Evolutionary conservation across 2,113 vertebrate species (phyloP), one percentile per base, ranked within the genome.

Genomic region (Callospermophilus lateralis): DNA sequence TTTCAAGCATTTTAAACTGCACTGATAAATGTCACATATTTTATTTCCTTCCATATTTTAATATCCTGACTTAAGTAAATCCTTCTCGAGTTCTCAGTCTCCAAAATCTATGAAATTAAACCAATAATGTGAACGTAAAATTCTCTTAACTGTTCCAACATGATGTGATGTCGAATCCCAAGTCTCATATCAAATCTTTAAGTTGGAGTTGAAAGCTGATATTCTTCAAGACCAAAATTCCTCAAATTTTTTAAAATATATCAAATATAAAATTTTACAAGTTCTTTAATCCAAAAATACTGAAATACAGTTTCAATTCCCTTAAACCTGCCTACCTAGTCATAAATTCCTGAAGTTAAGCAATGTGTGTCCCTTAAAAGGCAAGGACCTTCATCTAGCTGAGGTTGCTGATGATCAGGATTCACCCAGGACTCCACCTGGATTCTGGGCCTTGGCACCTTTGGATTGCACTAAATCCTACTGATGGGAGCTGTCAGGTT

Each of bases 1-100:
- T 93, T 93, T 88, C 4, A n/a, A 63, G 53, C n/a, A 85, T 78
- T 96, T 96, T 68, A 73, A 72, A 91, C 4, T 68, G 2, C 28
- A 67, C 78, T 94, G 90, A 73, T 55, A 88, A 89, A 93, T 74
- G 48, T 37, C 58, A 73, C n/a, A 3, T 37, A 74, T 81, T 85
- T 97, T 84, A 91, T 93, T 96, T 68, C n/a, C 67, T 86, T 34
- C 84, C 84, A 22, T 73, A 58, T 13, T 73, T 90, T 61, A 48
- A 28, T 96, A 96, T 93, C 67, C 63, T 28, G 37, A 93, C 76
- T 87, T 79, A 89, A 77, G 74, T 55, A 77, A 84, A 80, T 76
- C 26, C 24, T 94, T 90, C 42, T 30, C 19, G 87, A 80, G 34
- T 61, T 68, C 76, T 81, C 80, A 92, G 61, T 65, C 28, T 89